Conservation (phyloP, 2,113 vertebrate species). For the Eurypyga helias region DNA sequence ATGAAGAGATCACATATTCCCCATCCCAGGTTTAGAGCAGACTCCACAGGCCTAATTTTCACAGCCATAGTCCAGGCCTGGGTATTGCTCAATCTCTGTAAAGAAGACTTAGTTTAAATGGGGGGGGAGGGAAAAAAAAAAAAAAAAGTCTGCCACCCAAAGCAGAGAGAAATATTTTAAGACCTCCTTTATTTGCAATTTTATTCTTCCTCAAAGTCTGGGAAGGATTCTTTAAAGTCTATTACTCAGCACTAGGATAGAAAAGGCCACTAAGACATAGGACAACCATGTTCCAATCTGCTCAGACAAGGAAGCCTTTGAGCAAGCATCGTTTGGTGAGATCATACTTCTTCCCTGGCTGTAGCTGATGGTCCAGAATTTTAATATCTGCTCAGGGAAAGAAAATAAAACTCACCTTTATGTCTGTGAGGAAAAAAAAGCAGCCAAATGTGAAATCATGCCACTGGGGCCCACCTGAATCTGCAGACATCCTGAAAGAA, state of each 20-base stretch:
- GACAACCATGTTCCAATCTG: background rate
- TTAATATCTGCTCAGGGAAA: background rate
- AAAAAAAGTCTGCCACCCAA: background rate
- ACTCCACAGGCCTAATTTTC: background rate
- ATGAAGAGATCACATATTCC: background rate
- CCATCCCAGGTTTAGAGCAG: background rate
- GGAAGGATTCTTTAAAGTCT: background rate
- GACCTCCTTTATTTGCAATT: background rate
- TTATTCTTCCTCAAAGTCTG: background rate
- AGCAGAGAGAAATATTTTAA: background rate
- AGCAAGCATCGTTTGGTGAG: background rate
- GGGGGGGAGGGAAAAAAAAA: no score
- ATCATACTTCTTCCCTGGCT: background rate
- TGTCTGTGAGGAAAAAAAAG: background rate
- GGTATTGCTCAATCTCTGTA: background rate
- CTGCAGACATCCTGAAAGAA: background rate
- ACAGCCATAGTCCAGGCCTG: background rate
- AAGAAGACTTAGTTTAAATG: background rate
- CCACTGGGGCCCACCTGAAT: background rate
- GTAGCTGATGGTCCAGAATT: background rate
- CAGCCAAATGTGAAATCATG: background rate
- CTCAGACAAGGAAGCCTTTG: constrained; percentile 3
- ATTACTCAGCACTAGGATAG: background rate
- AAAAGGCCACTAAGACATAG: background rate
- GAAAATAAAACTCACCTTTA: background rate